These are phyloP conservation scores for Synchiropus splendidus DNA, from an alignment of 2,113 vertebrate species.

Conservation along the genomic window DNA sequence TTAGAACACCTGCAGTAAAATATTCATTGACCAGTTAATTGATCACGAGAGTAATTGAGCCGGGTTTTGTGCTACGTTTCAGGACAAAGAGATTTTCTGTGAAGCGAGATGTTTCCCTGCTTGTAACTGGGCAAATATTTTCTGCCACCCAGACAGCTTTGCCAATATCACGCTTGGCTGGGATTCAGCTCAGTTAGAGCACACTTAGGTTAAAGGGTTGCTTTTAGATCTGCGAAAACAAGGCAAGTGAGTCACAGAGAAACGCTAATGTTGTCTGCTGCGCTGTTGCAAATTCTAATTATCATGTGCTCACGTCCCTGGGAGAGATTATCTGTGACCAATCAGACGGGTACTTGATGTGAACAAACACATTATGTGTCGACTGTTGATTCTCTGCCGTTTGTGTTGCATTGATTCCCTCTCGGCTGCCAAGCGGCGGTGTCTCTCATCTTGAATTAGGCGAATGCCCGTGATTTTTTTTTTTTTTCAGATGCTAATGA, in stretches of 20 bases:
- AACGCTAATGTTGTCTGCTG: conserved; percentile 34
- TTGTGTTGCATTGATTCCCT: conserved; percentile 51
- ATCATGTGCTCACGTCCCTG: conserved; percentile 51
- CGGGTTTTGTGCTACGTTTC: too few species aligned
- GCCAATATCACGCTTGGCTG: conserved; percentile 59
- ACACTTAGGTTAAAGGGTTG: conserved; percentile 50
- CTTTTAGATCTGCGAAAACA: conserved; percentile 25
- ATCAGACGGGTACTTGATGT: conserved; percentile 51
- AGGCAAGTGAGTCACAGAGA: conserved; percentile 24
- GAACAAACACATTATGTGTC: conserved; percentile 58
- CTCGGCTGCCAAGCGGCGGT: conserved; percentile 27
- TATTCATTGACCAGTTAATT: too few species aligned
- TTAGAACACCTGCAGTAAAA: too few species aligned
- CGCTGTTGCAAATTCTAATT: conserved; percentile 51
- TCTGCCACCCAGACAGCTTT: conserved; percentile 46
- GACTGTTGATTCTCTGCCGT: conserved; percentile 52
- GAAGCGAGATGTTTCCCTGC: conserved; percentile 35
- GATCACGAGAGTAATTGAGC: too few species aligned
- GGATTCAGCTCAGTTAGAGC: conserved; percentile 49
- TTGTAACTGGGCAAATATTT: conserved; percentile 55
- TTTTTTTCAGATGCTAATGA: conserved; percentile 43
- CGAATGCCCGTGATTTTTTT: conserved; percentile 35
- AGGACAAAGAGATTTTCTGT: conserved; percentile 45
- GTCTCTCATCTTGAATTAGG: conserved; percentile 50
- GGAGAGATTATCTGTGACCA: conserved; percentile 56